phyloP scores from a whole-genome alignment of 2,797 vertebrate genomes.

The Brotogeris chrysoptera region DNA sequence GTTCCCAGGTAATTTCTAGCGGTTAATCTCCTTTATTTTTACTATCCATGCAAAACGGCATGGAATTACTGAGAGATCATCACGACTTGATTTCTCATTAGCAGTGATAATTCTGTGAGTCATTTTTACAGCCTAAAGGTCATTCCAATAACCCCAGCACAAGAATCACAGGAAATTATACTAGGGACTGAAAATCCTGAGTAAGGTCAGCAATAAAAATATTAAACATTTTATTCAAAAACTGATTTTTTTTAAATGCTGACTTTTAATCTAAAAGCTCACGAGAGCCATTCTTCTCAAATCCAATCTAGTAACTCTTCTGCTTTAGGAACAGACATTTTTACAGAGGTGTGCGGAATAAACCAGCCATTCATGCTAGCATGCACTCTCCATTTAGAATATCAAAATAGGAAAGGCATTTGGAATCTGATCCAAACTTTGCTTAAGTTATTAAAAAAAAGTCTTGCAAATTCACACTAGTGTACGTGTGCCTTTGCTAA shows the following conservation, averaged over 20 bases:
- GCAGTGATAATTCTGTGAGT: not conserved
- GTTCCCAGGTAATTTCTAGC: not conserved
- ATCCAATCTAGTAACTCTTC: not conserved
- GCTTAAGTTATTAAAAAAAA: not conserved
- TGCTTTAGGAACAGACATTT: not conserved
- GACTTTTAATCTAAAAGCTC: not conserved
- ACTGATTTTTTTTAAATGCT: not conserved
- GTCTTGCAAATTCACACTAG: not conserved
- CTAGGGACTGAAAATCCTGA: not conserved
- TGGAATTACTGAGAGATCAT: not conserved
- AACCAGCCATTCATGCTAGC: not conserved
- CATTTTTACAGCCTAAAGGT: not conserved
- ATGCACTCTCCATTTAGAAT: not conserved
- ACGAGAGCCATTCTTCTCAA: not conserved
- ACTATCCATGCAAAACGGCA: not conserved
- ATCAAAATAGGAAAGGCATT: not conserved
- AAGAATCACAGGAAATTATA: not conserved
- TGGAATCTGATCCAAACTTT: not conserved
- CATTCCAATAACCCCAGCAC: not conserved
- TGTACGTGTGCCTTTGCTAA: not conserved
- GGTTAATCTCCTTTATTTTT: not conserved
- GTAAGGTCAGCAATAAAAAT: not conserved
- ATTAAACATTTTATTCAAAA: not conserved
- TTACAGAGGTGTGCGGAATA: not conserved
- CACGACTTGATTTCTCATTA: not conserved